Evolutionary conservation across 2,888 invertebrate genomes (phyloP).

Genomic region (Plagodis pulveraria): DNA sequence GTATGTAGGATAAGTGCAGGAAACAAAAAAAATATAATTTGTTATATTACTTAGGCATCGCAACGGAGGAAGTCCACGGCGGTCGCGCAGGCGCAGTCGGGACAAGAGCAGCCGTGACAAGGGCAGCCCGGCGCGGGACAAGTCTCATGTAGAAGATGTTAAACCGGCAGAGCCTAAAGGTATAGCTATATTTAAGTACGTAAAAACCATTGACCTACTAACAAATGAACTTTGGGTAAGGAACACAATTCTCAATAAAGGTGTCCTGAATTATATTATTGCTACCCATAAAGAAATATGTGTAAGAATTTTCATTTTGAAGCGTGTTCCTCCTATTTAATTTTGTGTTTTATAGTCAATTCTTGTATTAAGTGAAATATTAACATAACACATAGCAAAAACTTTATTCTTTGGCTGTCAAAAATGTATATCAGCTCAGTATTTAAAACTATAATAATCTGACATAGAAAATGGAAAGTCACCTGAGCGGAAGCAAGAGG

Average conservation of each 20-base stretch:
- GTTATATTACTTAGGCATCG: constrained; percentile 55
- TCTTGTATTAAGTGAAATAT: neutral
- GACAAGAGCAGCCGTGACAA: constrained; percentile 52
- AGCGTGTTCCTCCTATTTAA: neutral
- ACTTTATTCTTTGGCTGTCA: neutral
- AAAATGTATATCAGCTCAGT: constrained; percentile 1
- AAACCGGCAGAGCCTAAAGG: constrained; percentile 72
- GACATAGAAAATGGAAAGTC: constrained; percentile 76
- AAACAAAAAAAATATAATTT: neutral
- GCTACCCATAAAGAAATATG: too few relatives aligned
- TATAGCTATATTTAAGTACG: constrained; percentile 28
- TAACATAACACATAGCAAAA: too few relatives aligned
- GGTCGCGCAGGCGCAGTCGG: constrained; percentile 66
- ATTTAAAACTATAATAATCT: neutral
- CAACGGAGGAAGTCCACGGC: constrained; percentile 75
- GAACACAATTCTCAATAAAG: too few relatives aligned
- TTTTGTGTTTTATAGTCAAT: neutral
- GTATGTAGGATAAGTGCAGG: neutral
- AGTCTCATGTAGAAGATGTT: constrained; percentile 62
- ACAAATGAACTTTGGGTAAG: too few relatives aligned
- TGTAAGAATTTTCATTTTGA: too few relatives aligned
- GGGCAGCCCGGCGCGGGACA: constrained; percentile 49
- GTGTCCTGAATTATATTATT: too few relatives aligned
- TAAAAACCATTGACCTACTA: too few relatives aligned
- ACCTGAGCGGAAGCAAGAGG: constrained; percentile 71